Conservation (phyloP, 2,113 vertebrate genomes). For the Carassius gibelio region DNA sequence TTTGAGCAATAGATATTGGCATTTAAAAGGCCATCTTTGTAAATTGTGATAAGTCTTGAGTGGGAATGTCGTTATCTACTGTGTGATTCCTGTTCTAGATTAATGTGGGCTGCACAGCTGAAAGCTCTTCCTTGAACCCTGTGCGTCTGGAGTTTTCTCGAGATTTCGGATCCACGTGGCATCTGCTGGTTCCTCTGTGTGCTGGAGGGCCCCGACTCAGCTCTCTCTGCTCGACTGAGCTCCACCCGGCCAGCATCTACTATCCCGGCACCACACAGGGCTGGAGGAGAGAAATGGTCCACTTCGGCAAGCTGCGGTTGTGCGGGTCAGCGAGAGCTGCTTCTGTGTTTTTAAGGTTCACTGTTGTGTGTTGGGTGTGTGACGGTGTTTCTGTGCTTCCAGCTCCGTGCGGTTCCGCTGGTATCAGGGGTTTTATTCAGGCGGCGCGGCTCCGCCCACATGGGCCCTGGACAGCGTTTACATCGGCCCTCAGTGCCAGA, state of each 20-base stretch:
- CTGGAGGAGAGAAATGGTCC: slow-evolving; percentile 93
- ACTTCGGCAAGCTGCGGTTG: slow-evolving; percentile 90
- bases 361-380: not conserved
- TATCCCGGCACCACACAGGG: slow-evolving; percentile 91
- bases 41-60: not conserved
- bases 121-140: slow-evolving; percentile 87
- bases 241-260: slow-evolving; percentile 94
- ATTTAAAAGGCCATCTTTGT: not conserved
- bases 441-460: slow-evolving; percentile 85
- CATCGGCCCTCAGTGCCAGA: slow-evolving; percentile 94
- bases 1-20: not conserved
- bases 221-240: slow-evolving; percentile 93
- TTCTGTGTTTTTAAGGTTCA: not conserved
- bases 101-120: slow-evolving; percentile 92
- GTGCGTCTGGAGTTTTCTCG: slow-evolving; percentile 92
- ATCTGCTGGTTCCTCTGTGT: slow-evolving; percentile 92
- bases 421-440: slow-evolving; percentile 95
- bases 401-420: slow-evolving; percentile 95
- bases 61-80: not conserved
- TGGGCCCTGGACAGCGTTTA: slow-evolving; percentile 97
- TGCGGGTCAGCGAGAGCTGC: slow-evolving; percentile 85
- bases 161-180: slow-evolving; percentile 95
- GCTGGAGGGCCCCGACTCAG: slow-evolving; percentile 87
- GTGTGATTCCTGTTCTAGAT: slow-evolving; percentile 74
- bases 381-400: slow-evolving; percentile 46